phyloP scores from a whole-genome alignment of 2,888 invertebrate genomes.

The Mayetiola destructor region DNA sequence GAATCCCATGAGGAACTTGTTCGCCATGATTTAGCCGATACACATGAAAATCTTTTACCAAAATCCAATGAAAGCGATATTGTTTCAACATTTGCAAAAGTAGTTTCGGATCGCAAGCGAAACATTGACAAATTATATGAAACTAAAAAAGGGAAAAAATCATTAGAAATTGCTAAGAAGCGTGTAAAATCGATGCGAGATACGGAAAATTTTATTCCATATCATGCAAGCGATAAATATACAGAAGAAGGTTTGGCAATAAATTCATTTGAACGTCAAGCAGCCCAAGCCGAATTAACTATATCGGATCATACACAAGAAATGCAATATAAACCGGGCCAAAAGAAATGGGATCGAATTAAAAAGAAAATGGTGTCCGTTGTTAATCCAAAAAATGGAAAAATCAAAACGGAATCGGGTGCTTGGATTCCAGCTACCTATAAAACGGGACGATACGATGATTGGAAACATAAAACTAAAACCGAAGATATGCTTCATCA shows the following conservation, averaged over 20 bases:
- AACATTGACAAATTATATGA: slow-evolving; percentile 42
- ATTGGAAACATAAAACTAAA: slow-evolving; percentile 65
- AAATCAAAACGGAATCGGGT: slow-evolving; percentile 91
- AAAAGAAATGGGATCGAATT: slow-evolving; percentile 84
- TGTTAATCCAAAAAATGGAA: slow-evolving; percentile 43
- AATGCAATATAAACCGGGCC: slow-evolving; percentile 43
- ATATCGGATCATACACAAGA: slow-evolving; percentile 68
- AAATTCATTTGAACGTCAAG: slow-evolving; percentile 70
- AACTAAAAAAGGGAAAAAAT: slow-evolving; percentile 38
- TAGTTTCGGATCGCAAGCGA: slow-evolving; percentile 39
- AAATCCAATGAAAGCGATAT: slow-evolving; percentile 41
- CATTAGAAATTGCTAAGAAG: neutral
- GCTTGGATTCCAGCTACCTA: slow-evolving; percentile 87
- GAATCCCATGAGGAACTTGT: slow-evolving; percentile 27
- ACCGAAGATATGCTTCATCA: slow-evolving; percentile 32
- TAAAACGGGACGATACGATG: slow-evolving; percentile 76
- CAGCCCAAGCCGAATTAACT: slow-evolving; percentile 65
- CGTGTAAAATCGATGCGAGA: slow-evolving; percentile 37
- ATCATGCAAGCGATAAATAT: slow-evolving; percentile 68
- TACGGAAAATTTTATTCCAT: slow-evolving; percentile 76
- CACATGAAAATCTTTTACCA: slow-evolving; percentile 24
- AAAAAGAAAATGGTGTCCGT: slow-evolving; percentile 84
- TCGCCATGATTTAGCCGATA: neutral
- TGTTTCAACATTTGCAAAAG: slow-evolving; percentile 40
- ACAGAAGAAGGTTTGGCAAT: slow-evolving; percentile 55